phyloP scores from a whole-genome alignment of 2,113 vertebrate genomes.

The Percopsis transmontana region DNA sequence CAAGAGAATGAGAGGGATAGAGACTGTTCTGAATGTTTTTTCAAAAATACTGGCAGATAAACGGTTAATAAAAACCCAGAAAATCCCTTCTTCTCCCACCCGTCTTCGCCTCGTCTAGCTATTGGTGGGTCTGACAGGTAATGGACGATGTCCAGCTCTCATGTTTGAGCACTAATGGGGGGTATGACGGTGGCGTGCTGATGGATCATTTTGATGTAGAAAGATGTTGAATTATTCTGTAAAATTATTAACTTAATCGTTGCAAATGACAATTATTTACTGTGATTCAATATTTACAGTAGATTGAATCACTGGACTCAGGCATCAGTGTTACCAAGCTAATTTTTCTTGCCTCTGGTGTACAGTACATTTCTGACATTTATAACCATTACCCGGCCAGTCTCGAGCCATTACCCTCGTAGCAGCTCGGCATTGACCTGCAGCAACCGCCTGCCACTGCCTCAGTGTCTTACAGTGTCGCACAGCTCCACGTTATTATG shows the following conservation, averaged over 20 bases:
- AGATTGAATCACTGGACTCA: not conserved
- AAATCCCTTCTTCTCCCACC: conserved; percentile 33
- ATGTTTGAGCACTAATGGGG: too few species aligned
- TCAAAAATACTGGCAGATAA: conserved; percentile 31
- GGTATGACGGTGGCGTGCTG: too few species aligned
- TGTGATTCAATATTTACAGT: not conserved
- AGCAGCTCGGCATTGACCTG: conserved; percentile 32
- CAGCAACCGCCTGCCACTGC: conserved; percentile 38
- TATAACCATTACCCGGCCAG: conserved; percentile 25
- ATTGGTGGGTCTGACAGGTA: conserved; percentile 41
- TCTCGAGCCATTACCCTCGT: conserved; percentile 24
- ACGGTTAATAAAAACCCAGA: conserved; percentile 40
- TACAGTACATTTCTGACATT: conserved; percentile 10
- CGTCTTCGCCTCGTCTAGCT: not conserved
- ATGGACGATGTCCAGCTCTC: too few species aligned
- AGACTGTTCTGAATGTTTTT: conserved; percentile 7
- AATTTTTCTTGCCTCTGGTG: not conserved
- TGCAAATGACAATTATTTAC: not conserved
- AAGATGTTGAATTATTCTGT: too few species aligned
- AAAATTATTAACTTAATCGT: too few species aligned
- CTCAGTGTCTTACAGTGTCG: conserved; percentile 36
- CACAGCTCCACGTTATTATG: conserved; percentile 47
- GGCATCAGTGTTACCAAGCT: not conserved
- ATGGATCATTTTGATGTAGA: too few species aligned
- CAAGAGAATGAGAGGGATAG: conserved; percentile 20